These are phyloP conservation scores for Melanotaenia duboulayi DNA, from an alignment of 2,113 vertebrate genomes.

Conservation along the genomic window DNA sequence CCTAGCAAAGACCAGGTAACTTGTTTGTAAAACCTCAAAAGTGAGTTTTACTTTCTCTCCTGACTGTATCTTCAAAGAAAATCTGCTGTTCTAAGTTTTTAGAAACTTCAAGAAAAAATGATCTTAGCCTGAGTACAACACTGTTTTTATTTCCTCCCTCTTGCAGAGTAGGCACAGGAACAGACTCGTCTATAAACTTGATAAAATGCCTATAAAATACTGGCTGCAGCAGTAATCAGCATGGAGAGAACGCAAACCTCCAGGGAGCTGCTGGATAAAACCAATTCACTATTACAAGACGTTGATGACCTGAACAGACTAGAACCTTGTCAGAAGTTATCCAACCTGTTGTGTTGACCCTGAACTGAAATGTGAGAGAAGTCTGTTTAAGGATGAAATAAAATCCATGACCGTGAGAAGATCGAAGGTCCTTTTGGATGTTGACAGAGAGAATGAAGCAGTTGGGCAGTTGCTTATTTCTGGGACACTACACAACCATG, in stretches of 20 bases:
- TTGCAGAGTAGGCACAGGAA: conserved; percentile 6
- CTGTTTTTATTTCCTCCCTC: conserved; percentile 16
- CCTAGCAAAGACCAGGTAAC: too few species aligned
- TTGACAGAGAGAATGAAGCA: conserved; percentile 15
- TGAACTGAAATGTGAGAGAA: conserved; percentile 17
- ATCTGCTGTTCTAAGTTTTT: conserved; percentile 4
- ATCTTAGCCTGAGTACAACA: conserved; percentile 1
- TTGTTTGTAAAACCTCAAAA: too few species aligned
- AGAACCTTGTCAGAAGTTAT: conserved; percentile 41
- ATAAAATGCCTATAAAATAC: conserved; percentile 53
- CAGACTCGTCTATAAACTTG: conserved; percentile 44
- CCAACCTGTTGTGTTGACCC: conserved; percentile 10
- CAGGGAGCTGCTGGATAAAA: conserved; percentile 31
- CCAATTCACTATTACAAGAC: conserved; percentile 38
- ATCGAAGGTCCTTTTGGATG: conserved; percentile 4
- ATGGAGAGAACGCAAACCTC: conserved; percentile 23
- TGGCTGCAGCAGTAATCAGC: conserved; percentile 17
- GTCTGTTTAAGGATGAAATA: conserved; percentile 5
- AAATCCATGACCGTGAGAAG: conserved; percentile 21
- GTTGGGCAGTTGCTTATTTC: neutral
- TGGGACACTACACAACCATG: neutral
- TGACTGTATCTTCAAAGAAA: neutral
- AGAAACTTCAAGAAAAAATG: conserved; percentile 5
- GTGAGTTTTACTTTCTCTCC: too few species aligned
- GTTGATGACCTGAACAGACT: conserved; percentile 28